These are phyloP conservation scores for Watsonalla binaria DNA, from an alignment of 2,888 invertebrate species.

Conservation along the genomic window DNA sequence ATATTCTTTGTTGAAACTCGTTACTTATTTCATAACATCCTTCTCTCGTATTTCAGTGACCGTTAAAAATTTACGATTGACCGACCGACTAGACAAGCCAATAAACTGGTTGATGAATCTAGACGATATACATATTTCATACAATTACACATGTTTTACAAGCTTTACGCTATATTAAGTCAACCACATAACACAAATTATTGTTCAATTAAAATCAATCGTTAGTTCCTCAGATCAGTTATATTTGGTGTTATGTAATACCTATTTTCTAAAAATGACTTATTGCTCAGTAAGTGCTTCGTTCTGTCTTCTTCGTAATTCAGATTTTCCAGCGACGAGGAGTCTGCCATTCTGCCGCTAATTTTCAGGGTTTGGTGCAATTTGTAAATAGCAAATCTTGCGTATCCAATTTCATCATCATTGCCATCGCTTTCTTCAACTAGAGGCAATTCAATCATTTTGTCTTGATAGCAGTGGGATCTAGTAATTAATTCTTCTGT, in stretches of 20 bases:
- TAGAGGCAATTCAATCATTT: slow-evolving; percentile 35
- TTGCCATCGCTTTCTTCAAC: slow-evolving; percentile 28
- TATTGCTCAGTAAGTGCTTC: slow-evolving; percentile 20
- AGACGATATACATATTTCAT: too few relatives aligned
- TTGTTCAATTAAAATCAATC: too few relatives aligned
- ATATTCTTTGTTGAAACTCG: too few relatives aligned
- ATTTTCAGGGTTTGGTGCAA: slow-evolving; percentile 51
- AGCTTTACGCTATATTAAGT: too few relatives aligned
- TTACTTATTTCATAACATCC: too few relatives aligned
- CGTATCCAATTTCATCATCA: slow-evolving; percentile 44
- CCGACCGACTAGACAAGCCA: too few relatives aligned
- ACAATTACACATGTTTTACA: too few relatives aligned
- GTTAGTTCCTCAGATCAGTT: too few relatives aligned
- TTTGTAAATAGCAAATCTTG: slow-evolving; percentile 60
- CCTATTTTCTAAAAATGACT: slow-evolving; percentile 35
- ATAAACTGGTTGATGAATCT: too few relatives aligned
- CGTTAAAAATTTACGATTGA: too few relatives aligned
- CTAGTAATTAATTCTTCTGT: slow-evolving; percentile 49
- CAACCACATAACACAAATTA: too few relatives aligned
- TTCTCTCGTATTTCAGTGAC: too few relatives aligned
- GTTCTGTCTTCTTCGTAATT: slow-evolving; percentile 26
- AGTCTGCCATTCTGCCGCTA: slow-evolving; percentile 48
- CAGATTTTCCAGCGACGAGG: slow-evolving; percentile 61
- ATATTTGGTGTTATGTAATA: slow-evolving; percentile 50
- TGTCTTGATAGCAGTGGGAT: slow-evolving; percentile 35